Conservation (phyloP, 2,888 invertebrate species). For the Plebejus anna region DNA sequence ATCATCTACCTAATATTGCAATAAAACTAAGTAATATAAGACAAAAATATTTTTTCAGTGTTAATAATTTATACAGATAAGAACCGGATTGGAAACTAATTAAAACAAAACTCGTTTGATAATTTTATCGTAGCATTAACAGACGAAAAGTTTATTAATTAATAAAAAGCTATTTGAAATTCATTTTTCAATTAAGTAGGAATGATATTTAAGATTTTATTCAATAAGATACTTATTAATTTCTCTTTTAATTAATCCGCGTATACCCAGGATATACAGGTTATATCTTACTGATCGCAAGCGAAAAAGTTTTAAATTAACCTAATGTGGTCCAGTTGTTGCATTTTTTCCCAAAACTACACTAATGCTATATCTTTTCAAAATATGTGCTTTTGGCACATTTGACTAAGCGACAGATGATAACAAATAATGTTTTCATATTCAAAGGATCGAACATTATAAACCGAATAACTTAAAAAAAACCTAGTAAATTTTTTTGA, state of each 20-base stretch:
- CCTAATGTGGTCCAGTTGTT: no score
- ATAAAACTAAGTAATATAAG: not conserved
- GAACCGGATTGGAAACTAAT: conserved; percentile 18
- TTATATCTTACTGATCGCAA: not conserved
- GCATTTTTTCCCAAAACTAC: not conserved
- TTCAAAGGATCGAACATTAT: not conserved
- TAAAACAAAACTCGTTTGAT: conserved; percentile 20
- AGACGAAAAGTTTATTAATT: conserved; percentile 19
- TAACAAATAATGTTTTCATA: not conserved
- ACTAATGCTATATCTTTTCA: not conserved
- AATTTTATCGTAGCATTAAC: conserved; percentile 1
- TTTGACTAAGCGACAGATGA: no score
- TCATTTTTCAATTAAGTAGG: conserved; percentile 5
- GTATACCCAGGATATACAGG: not conserved
- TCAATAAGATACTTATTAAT: not conserved
- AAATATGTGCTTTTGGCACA: no score
- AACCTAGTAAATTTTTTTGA: no score
- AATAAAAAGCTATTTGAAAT: conserved; percentile 14
- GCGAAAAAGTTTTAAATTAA: not conserved
- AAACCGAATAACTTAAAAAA: not conserved
- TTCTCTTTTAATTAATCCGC: not conserved
- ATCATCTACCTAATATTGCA: no score
- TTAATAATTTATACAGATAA: conserved; percentile 9
- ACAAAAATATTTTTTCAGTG: not conserved
- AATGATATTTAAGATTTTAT: conserved; percentile 15